Base-by-base conservation (phyloP, 1,140 invertebrate genomes). In the Apis laboriosa region DNA sequence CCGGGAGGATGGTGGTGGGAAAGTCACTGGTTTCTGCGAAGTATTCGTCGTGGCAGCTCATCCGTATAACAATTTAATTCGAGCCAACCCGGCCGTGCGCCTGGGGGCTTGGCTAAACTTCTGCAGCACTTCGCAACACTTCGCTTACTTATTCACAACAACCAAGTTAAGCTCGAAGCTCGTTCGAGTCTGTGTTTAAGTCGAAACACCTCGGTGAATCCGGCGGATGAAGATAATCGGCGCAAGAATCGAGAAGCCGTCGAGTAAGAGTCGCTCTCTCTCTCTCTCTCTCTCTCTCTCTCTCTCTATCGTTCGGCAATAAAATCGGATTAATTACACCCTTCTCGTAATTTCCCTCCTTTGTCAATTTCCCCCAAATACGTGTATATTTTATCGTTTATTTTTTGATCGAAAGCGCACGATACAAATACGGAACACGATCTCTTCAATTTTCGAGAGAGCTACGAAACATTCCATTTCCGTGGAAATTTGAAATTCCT, bases 41-140 rank as follows among this genome's bases (percentile, higher is more conserved):
- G 88, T 92, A 92, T 93, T 92, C 90, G 90, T 92, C 90, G 91
- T 88, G 86, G 91, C 90, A 93, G 89, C 90, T 92, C 92, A 93
- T 92, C 92, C 92, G 92, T 92, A 92, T 93, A 93, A 93, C 92
- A 93, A 93, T 93, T 93, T 93, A 93, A 93, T 93, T 93, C 91
- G 89, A 92, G 90, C 86, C 88, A 77, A 72, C 81, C 88, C 80
- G 85, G 71, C 80, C 76, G 80, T 83, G 58, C 8, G 86, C 75
- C 83, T 66, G 87, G 84, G 73, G 87, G 86, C 88, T 88, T 88
- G 83, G 64, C 90, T 87, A 91, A 93, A 93, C 92, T 93, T 89
- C 88, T 85, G 78, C 87, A 88, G 86, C 84, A 88, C 87, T 88
- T 93, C 90, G 92, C 92, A 93, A 93, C 92, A 93, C 92, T 93